Conservation (phyloP, 2,113 vertebrate genomes). For the Phylloscopus trochilus region DNA sequence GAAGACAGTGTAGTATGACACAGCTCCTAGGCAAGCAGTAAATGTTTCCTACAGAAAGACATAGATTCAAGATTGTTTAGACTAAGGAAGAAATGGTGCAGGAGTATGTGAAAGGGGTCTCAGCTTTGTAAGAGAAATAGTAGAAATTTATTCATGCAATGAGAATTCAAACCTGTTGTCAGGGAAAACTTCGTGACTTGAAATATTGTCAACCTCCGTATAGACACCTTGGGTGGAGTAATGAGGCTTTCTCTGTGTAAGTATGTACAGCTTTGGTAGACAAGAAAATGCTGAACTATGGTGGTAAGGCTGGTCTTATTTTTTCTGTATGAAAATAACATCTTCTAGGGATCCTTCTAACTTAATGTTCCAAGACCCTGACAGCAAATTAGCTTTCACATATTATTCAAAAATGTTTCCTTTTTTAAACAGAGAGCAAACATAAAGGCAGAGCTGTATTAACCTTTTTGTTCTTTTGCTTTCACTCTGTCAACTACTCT, state of each 20-base stretch:
- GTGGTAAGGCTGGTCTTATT: not conserved
- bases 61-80: not conserved
- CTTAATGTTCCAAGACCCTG: not conserved
- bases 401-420: not conserved
- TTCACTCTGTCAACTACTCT: not conserved
- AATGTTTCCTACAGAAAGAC: not conserved
- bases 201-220: not conserved
- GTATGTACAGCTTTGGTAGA: not conserved
- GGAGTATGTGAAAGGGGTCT: not conserved
- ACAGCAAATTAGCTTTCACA: not conserved
- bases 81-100: not conserved
- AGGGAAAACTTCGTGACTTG: not conserved
- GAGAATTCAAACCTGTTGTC: not conserved
- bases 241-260: accelerated
- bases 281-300: not conserved
- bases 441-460: not conserved
- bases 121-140: not conserved
- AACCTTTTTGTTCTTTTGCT: not conserved
- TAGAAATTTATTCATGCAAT: not conserved
- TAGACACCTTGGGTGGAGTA: not conserved
- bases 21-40: not conserved
- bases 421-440: not conserved
- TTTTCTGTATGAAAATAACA: not conserved
- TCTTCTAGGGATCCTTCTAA: not conserved
- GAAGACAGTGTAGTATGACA: not conserved